These are phyloP conservation scores for Stenodema calcarata DNA, from an alignment of 2,888 invertebrate genomes.

Conservation along the genomic window DNA sequence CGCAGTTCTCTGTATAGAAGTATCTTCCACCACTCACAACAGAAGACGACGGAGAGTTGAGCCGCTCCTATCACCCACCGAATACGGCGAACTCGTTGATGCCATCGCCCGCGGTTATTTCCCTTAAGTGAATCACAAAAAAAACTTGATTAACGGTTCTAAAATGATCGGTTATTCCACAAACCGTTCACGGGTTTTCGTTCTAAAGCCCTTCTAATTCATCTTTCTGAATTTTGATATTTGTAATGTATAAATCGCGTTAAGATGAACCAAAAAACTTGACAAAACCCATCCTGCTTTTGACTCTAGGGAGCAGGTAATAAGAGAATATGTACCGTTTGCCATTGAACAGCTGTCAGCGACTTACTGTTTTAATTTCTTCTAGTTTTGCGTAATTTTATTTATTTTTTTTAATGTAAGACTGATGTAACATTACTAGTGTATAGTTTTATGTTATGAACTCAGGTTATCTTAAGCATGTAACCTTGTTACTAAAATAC, in stretches of 20 bases:
- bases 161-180: neutral
- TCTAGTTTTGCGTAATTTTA: neutral
- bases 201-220: conserved; percentile 6
- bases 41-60: conserved; percentile 59
- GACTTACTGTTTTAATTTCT: neutral
- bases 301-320: neutral
- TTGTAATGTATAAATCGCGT: neutral
- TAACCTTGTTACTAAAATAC: no score
- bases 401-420: neutral
- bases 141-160: neutral
- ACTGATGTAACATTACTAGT: neutral
- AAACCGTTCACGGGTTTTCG: conserved; percentile 24
- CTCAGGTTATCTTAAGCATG: no score
- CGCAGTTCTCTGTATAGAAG: conserved; percentile 91
- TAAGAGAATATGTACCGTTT: neutral
- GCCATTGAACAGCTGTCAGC: neutral
- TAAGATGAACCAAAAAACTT: neutral
- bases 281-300: neutral
- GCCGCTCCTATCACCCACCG: conserved; percentile 50
- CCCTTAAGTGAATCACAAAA: neutral
- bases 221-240: conserved; percentile 13
- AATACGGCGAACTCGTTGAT: conserved; percentile 46
- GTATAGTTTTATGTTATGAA: neutral
- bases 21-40: conserved; percentile 63
- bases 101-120: neutral